Base-by-base conservation (phyloP, 1,140 invertebrate genomes). In the Sipha flava region DNA sequence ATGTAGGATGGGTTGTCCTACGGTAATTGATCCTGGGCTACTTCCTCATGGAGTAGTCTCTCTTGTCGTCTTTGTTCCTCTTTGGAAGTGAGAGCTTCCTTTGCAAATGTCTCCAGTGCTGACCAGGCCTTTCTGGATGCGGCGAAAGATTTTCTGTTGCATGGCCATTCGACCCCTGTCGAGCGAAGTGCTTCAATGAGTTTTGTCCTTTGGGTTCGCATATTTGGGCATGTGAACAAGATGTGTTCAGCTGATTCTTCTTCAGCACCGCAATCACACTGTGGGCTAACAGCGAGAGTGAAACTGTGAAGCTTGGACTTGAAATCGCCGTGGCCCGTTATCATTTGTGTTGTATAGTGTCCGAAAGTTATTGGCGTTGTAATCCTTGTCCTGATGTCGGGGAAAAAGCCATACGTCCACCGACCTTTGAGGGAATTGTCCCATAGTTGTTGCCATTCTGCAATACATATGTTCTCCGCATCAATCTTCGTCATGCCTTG, bases 301-400 rank as follows among this genome's bases (percentile, higher is more conserved):
- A 77, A 52, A 10, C 16, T n/a, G 14, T 6, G 9, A 6, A 77
- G 29, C 49, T 77, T 77, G 3, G 3, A 3, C 5, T 26, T 26
- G 47, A 77, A 77, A 21, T 77, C 45, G 9, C 73, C 73, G 26
- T 77, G 73, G 45, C 73, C 73, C 18, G 9, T 26, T 5, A 77
- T 12, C n/a, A 52, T 23, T 31, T 77, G 73, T 3, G 37, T 6
- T 4, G 37, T 40, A 10, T 40, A 40, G 10, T 40, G 37, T 6
- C 10, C 37, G 5, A 40, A 43, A 1, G 18, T 0, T 6, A 26
- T n/a, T 0, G 34, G 54, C 1, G 18, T 29, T 31, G 3, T 23
- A 0, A 3, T 37, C 12, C 31, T 37, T 1, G 3, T 62, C 5
- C 14, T 16, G 0, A 34, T 3, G 3, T 40, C 9, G 2, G 59